These are phyloP conservation scores for Leuciscus waleckii DNA, from an alignment of 2,797 vertebrate genomes.

Conservation along the genomic window DNA sequence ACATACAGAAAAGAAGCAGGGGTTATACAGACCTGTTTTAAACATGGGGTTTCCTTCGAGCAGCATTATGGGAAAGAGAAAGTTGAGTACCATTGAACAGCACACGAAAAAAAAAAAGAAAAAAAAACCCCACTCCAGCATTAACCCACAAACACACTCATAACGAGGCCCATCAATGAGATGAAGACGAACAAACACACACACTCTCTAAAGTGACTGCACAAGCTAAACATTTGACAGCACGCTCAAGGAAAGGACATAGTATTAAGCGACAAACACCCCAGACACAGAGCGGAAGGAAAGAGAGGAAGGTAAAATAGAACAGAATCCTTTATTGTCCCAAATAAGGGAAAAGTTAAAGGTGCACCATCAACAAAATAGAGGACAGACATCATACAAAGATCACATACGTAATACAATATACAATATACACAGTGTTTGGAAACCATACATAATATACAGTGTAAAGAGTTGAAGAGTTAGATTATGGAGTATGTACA, in stretches of 20 bases:
- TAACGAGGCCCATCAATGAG: slow-evolving; percentile 42
- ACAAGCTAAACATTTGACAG: slow-evolving; percentile 61
- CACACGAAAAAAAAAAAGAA: slow-evolving; percentile 51
- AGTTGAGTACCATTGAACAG: slow-evolving; percentile 75
- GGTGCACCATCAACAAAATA: slow-evolving; percentile 80
- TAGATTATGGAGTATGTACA: slow-evolving; percentile 75
- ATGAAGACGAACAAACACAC: slow-evolving; percentile 54
- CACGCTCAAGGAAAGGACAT: slow-evolving; percentile 46
- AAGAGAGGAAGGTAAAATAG: slow-evolving; percentile 79
- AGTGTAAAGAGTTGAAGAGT: slow-evolving; percentile 71
- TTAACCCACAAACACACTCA: slow-evolving; percentile 50
- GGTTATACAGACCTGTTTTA: slow-evolving; percentile 82
- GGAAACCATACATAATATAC: slow-evolving; percentile 82
- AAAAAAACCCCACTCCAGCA: slow-evolving; percentile 21
- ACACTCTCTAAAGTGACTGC: slow-evolving; percentile 46
- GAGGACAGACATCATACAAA: slow-evolving; percentile 83
- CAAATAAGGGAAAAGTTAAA: slow-evolving; percentile 73
- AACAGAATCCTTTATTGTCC: slow-evolving; percentile 85
- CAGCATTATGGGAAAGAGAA: slow-evolving; percentile 82
- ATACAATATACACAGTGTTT: slow-evolving; percentile 86
- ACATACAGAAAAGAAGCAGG: slow-evolving; percentile 49
- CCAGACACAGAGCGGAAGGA: slow-evolving; percentile 68
- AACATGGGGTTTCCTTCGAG: slow-evolving; percentile 82
- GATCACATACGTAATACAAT: slow-evolving; percentile 80
- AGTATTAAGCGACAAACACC: slow-evolving; percentile 63